Evolutionary conservation across 2,888 invertebrate species (phyloP), one percentile per base, ranked within the genome.

Genomic region (Acanthacorydalis orientalis): DNA sequence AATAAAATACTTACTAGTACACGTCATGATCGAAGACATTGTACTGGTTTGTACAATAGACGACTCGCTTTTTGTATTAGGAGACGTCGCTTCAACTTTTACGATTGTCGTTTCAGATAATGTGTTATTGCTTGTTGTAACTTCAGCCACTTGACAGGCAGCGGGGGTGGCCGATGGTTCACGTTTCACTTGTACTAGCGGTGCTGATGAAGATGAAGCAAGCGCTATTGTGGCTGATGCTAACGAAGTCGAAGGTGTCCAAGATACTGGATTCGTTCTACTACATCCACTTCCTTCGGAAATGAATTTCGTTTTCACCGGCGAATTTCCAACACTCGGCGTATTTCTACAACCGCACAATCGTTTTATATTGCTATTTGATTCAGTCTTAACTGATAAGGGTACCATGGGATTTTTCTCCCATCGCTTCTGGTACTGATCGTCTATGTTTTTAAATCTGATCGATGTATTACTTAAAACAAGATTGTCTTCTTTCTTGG

Each of bases 231-330:
- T 47, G 43, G 40, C 50, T 52, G 52, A 53, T 48, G 48, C 51
- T 50, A 64, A 62, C 14, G 46, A 57, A 56, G 54, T 61, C 61
- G n/a, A 59, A 57, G 53, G 59, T 43, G 55, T 64, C 79, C 79
- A 80, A 49, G 78, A 75, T 50, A 80, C 73, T 4, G 81, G 80
- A 61, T 80, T 74, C 9, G 81, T 81, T 43, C 81, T 68, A 60
- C 80, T 80, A 61, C 81, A 82, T 1, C 81, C 80, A 48, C 74
- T 72, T 54, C 74, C 74, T 32, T 69, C 48, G n/a, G 45, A 40
- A n/a, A 41, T 43, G 10, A 42, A 43, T 34, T 53, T 51, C 40
- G 51, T 50, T 39, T 49, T 42, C 32, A 47, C 51, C 15, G 50
- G 49, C 31, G 50, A 48, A 35, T 38, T 32, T 35, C 46, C 43